A percentile compares a stretch with the other conserved stretches of the same genome.
Conservation (phyloP, 2,888 invertebrate genomes). For the Seira ritae region DNA sequence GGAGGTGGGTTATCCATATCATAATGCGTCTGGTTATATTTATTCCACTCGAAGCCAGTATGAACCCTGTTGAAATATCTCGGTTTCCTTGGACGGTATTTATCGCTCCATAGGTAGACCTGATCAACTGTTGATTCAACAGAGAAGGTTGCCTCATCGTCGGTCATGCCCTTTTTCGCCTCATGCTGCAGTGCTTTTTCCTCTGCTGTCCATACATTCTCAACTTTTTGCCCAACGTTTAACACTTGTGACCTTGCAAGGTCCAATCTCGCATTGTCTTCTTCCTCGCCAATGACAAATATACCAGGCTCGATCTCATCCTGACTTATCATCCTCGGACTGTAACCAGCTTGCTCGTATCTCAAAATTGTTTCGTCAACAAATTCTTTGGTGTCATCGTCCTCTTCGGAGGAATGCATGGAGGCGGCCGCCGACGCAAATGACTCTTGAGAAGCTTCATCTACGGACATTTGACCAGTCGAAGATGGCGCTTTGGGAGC, state of each 20-base stretch:
- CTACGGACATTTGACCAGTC: conserved; percentile 53
- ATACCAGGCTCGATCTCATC: conserved; percentile 85
- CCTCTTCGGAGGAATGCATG: conserved; percentile 69
- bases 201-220: conserved; percentile 79
- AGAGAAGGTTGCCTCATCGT: conserved; percentile 93
- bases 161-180: conserved; percentile 89
- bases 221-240: conserved; percentile 71
- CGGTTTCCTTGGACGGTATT: conserved; percentile 97
- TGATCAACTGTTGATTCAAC: conserved; percentile 92
- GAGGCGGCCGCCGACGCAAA: conserved; percentile 49
- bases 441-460: conserved; percentile 46
- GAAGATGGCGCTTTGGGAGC: conserved; percentile 10
- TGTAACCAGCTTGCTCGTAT: conserved; percentile 90
- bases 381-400: conserved; percentile 78
- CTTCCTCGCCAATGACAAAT: conserved; percentile 84
- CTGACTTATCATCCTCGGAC: conserved; percentile 83
- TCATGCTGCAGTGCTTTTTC: conserved; percentile 85
- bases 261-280: conserved; percentile 84
- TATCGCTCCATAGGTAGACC: conserved; percentile 97
- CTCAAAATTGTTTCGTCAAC: conserved; percentile 80
- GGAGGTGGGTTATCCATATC: conserved; percentile 99
- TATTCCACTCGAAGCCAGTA: conserved; percentile 99
- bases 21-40: conserved; percentile 99
- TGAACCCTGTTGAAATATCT: conserved; percentile 97
- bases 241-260: conserved; percentile 68